Evolutionary conservation across 1,140 invertebrate genomes (phyloP).

Genomic region (Pseudachorutes palmiensis): DNA sequence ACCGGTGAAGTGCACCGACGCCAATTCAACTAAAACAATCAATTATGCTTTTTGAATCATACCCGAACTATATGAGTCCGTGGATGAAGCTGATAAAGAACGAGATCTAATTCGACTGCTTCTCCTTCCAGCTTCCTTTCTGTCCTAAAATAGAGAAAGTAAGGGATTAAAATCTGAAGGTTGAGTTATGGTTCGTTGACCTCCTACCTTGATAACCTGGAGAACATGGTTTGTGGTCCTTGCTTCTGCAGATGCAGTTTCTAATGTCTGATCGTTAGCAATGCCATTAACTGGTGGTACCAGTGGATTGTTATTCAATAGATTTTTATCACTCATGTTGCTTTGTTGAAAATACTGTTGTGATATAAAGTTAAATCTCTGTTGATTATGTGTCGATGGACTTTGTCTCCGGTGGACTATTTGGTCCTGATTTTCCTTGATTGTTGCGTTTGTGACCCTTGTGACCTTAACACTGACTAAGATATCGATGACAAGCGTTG

Average conservation of each 20-base stretch:
- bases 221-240: slow-evolving; percentile 9
- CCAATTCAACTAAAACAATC: no score
- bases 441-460: no score
- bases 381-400: no score
- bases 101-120: slow-evolving; percentile 71
- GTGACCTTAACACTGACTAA: no score
- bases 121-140: slow-evolving; percentile 47
- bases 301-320: neutral
- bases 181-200: neutral
- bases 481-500: no score
- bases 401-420: no score
- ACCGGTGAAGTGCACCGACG: no score
- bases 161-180: neutral
- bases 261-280: slow-evolving; percentile 10
- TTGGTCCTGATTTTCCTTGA: no score
- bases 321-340: slow-evolving; percentile 10
- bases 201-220: slow-evolving; percentile 9
- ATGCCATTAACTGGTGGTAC: neutral
- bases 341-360: no score
- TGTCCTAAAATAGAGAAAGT: neutral
- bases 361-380: no score
- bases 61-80: slow-evolving; percentile 86
- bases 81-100: slow-evolving; percentile 84
- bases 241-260: slow-evolving; percentile 15
- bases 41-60: no score